These are phyloP conservation scores for Dysidea cf. avara DNA, from an alignment of 37 sponge, comb jelly and placozoan genomes.

Conservation along the genomic window DNA sequence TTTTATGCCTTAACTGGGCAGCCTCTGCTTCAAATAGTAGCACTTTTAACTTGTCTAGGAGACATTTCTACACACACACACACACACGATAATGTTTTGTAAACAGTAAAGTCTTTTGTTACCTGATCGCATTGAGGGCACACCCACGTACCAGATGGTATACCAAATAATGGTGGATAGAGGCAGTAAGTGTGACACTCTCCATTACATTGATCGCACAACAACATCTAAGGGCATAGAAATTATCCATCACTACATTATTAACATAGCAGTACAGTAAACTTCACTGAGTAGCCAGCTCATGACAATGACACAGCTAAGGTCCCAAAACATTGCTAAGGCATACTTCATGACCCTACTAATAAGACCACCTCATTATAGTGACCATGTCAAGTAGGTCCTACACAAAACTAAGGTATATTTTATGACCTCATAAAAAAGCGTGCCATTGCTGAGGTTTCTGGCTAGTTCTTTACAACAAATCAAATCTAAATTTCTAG, in stretches of 20 bases:
- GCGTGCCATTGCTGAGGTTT: too few species aligned
- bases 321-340: too few species aligned
- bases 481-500: too few species aligned
- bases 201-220: constrained; percentile 62
- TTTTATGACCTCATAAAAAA: too few species aligned
- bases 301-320: too few species aligned
- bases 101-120: neutral
- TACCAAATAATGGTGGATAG: constrained; percentile 49
- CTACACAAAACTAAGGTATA: too few species aligned
- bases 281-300: too few species aligned
- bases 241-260: neutral
- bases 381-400: too few species aligned
- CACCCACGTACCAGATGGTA: constrained; percentile 57
- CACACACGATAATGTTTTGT: neutral
- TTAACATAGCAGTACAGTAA: too few species aligned
- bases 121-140: constrained; percentile 70
- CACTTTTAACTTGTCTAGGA: constrained; percentile 24
- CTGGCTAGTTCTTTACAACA: too few species aligned
- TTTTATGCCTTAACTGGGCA: constrained; percentile 18
- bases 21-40: neutral
- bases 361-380: too few species aligned
- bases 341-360: too few species aligned
- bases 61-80: neutral
- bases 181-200: constrained; percentile 77
- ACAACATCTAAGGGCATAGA: constrained; percentile 35